These are phyloP conservation scores for Aphelinus certus DNA, from an alignment of 1,140 invertebrate species.

Conservation along the genomic window DNA sequence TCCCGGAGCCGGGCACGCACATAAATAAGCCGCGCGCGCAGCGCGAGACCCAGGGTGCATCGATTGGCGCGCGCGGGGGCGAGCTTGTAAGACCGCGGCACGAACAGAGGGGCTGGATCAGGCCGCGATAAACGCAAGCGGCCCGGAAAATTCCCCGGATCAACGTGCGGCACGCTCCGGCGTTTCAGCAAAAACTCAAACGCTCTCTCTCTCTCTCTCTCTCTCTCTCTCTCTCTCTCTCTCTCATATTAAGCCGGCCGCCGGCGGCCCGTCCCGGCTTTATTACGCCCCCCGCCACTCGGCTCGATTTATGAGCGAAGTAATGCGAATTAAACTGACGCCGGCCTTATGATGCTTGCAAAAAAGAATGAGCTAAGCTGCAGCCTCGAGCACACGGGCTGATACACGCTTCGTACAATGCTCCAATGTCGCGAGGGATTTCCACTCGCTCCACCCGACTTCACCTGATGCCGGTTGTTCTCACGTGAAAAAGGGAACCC, in stretches of 20 bases:
- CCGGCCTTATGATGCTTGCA: constrained; percentile 51
- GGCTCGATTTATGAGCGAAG: constrained; percentile 58
- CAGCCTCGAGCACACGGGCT: too few species aligned
- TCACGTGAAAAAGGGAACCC: too few species aligned
- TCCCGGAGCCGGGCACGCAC: too few species aligned
- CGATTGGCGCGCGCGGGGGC: constrained; percentile 1
- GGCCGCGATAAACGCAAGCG: constrained; percentile 37
- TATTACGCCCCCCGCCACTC: constrained; percentile 19
- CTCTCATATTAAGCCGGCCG: constrained; percentile 9
- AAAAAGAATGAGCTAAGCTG: constrained; percentile 35
- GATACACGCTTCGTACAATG: too few species aligned
- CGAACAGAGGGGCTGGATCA: constrained; percentile 33
- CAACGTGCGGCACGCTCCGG: constrained; percentile 25
- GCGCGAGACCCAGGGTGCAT: not conserved
- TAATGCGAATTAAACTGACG: constrained; percentile 64
- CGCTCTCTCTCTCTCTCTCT: too few species aligned
- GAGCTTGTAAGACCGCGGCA: constrained; percentile 17
- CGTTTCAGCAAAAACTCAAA: constrained; percentile 39
- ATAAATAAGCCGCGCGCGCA: too few species aligned
- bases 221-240: too few species aligned
- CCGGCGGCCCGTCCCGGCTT: constrained; percentile 11
- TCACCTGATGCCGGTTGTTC: too few species aligned
- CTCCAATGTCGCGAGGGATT: too few species aligned
- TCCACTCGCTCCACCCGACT: too few species aligned
- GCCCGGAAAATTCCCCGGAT: constrained; percentile 45